Percentiles rank a stretch among this genome's conserved stretches.
These are phyloP conservation scores for Bombylius major DNA, from an alignment of 2,888 invertebrate species.

Conservation along the genomic window DNA sequence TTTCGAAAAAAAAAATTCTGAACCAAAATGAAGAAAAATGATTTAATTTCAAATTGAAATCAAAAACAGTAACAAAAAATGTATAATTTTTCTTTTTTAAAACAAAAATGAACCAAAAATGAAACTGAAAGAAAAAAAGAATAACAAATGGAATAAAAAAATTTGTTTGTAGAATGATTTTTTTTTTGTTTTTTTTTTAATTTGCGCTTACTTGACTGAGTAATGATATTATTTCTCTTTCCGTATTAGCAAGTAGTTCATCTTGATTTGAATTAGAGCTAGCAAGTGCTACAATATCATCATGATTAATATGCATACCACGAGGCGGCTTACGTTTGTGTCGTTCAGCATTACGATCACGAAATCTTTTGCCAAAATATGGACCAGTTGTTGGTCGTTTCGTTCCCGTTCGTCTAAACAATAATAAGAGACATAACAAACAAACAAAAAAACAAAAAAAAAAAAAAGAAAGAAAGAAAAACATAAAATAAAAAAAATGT, in stretches of 20 bases:
- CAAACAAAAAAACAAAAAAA: too few relatives aligned
- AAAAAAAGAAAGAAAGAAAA: background rate
- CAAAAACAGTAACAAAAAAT: too few relatives aligned
- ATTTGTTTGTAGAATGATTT: background rate
- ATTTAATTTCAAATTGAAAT: too few relatives aligned
- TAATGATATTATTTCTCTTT: slow-evolving; percentile 84
- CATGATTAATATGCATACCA: slow-evolving; percentile 96
- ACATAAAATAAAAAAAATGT: too few relatives aligned
- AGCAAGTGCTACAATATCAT: slow-evolving; percentile 87
- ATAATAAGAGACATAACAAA: background rate
- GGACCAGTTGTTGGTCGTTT: slow-evolving; percentile 68
- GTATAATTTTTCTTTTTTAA: too few relatives aligned
- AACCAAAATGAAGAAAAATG: too few relatives aligned
- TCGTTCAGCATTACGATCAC: slow-evolving; percentile 34
- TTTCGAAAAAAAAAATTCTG: too few relatives aligned
- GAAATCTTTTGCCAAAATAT: slow-evolving; percentile 30
- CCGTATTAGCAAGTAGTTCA: slow-evolving; percentile 79
- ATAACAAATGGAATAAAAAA: background rate
- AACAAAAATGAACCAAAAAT: too few relatives aligned
- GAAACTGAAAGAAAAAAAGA: too few relatives aligned
- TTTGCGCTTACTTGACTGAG: slow-evolving; percentile 79
- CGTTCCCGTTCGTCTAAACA: slow-evolving; percentile 60
- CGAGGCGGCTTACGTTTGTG: slow-evolving; percentile 82
- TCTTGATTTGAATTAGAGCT: slow-evolving; percentile 40
- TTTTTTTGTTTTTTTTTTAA: background rate